Conservation (phyloP, 2,888 invertebrate genomes). For the Eutolmus rufibarbis region DNA sequence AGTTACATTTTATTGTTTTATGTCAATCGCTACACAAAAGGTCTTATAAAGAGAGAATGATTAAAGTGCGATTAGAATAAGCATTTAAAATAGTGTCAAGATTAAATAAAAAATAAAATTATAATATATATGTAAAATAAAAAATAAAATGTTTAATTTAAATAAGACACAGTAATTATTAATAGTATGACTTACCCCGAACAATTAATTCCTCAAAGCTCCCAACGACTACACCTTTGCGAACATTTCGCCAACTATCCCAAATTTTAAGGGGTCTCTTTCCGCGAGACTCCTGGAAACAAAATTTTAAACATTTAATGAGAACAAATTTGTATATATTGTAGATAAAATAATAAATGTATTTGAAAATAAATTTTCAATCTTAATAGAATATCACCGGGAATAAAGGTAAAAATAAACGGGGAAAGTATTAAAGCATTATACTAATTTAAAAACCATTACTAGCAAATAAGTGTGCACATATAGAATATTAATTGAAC, state of each 20-base stretch:
- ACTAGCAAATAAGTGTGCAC: background rate
- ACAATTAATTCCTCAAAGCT: conserved; percentile 88
- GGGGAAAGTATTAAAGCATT: background rate
- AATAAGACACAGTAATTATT: background rate
- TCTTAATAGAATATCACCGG: background rate
- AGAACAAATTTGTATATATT: background rate
- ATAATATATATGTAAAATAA: background rate
- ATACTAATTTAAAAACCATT: background rate
- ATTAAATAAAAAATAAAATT: background rate
- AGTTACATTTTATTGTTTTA: background rate
- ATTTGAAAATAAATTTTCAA: background rate
- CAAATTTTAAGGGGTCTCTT: conserved; percentile 97
- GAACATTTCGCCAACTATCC: conserved; percentile 92
- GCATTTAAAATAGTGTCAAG: background rate
- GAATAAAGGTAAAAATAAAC: background rate
- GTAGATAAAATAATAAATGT: background rate
- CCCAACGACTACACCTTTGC: conserved; percentile 91
- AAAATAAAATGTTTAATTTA: background rate
- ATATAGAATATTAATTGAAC: too few species aligned
- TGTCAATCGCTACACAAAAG: background rate
- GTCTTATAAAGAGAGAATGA: background rate
- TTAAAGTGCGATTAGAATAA: background rate
- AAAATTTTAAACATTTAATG: background rate
- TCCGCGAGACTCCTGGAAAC: conserved; percentile 90
- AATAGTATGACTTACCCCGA: conserved; percentile 68